phyloP scores from a whole-genome alignment of 2,888 invertebrate species.

The Rhingia campestris region DNA sequence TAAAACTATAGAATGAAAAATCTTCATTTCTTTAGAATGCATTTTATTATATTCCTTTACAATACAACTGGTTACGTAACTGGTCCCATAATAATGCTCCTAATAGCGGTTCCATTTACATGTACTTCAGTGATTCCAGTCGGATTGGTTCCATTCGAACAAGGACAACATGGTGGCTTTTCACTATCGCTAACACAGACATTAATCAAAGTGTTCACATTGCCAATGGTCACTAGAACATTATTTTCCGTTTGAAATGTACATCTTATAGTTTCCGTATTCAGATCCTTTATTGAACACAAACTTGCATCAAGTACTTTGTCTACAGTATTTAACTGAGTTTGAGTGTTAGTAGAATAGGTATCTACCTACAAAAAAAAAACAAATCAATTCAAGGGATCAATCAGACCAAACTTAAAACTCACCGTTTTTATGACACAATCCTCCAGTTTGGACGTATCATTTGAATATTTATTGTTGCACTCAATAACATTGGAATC shows the following conservation, averaged over 20 bases:
- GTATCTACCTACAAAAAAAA: conserved; percentile 6
- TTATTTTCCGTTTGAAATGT: conserved; percentile 6
- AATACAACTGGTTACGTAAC: too few species aligned
- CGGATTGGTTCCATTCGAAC: background rate
- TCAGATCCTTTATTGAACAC: conserved; percentile 4
- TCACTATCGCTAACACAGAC: conserved; percentile 2
- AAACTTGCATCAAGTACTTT: background rate
- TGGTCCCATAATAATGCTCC: background rate
- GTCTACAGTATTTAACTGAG: background rate
- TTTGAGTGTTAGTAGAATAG: background rate
- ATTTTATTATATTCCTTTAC: too few species aligned
- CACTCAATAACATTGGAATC: conserved; percentile 2
- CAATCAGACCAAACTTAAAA: background rate
- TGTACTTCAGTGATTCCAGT: too few species aligned
- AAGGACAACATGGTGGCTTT: conserved; percentile 3
- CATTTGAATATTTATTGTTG: background rate
- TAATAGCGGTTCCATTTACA: background rate
- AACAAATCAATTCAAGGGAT: background rate
- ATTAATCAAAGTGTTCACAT: background rate
- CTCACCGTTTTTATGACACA: conserved; percentile 22
- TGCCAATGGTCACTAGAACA: conserved; percentile 10
- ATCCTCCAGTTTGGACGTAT: conserved; percentile 4
- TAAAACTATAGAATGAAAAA: background rate
- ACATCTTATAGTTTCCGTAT: conserved; percentile 1
- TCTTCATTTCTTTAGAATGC: background rate